Evolutionary conservation across 2,797 vertebrate species (phyloP), one percentile per base, ranked within the genome.

Genomic region (Parambassis ranga): DNA sequence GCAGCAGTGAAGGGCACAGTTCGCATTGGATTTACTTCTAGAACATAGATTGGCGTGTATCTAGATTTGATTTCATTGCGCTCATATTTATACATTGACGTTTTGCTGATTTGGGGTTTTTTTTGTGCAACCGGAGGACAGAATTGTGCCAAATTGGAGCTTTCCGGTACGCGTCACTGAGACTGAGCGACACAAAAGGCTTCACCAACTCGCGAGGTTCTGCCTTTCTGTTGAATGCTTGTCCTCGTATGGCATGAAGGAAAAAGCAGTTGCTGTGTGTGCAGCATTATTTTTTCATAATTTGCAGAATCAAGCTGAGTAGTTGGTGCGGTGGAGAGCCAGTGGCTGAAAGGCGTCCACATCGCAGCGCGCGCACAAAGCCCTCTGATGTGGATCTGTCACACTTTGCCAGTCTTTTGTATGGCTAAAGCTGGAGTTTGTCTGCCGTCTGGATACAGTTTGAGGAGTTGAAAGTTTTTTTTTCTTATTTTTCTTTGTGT

Each of bases 141-240:
- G 59, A 2, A 42, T 52, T 73, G 55, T 75, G 73, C 60, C 82
- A 77, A 30, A 60, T 13, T 77, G 78, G 75, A 73, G 61, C 50
- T 70, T 30, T 66, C 56, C 10, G 58, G 49, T 26, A 77, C 84
- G 81, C 75, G 44, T 51, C 53, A 50, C 58, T 10, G 59, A 41
- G 48, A 50, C 58, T 10, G 59, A 41, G 48, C 64, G 26, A 32
- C 3, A 10, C 47, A 14, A 6, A 15, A 22, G 15, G 10, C 9
- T 13, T n/a, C n/a, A 11, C 8, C 9, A 38, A 18, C 4, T 38
- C 18, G 15, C 28, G 28, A 22, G 41, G 10, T 36, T 33, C 18
- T 36, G 35, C 33, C 33, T n/a, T 15, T 8, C 26, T 46, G 32
- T 38, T 43, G 9, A 51, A 41, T 10, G 13, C 33, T 6, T 65